Evolutionary conservation across 2,888 invertebrate species (phyloP).

Genomic region (Meiosimyza platycephala): DNA sequence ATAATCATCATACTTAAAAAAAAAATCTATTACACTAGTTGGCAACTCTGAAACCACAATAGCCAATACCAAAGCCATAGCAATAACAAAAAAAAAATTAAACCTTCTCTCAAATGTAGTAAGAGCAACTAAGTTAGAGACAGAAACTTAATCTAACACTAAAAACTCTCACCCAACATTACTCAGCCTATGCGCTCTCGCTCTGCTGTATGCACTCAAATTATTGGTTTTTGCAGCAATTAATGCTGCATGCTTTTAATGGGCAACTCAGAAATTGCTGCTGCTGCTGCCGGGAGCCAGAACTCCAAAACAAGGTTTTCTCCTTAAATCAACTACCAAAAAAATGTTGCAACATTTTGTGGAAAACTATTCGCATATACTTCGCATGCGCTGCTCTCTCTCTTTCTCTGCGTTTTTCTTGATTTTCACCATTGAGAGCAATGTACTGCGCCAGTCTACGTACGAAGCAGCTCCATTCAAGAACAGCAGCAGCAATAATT

Average conservation of each 20-base stretch:
- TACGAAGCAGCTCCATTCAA: constrained; percentile 28
- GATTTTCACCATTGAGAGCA: not conserved
- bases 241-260: too few species aligned
- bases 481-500: constrained; percentile 12
- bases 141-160: not conserved
- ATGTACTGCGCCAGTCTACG: not conserved
- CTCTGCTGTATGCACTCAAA: not conserved
- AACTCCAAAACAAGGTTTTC: too few species aligned
- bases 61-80: not conserved
- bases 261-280: too few species aligned
- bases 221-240: too few species aligned
- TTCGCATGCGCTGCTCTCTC: not conserved
- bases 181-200: too few species aligned
- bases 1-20: too few species aligned
- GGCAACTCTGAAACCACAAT: constrained; percentile 5
- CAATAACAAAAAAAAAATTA: constrained; percentile 3
- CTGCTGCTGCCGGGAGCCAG: too few species aligned
- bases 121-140: constrained; percentile 3
- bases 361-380: too few species aligned
- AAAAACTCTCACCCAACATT: not conserved
- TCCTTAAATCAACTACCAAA: too few species aligned
- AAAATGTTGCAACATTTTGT: too few species aligned
- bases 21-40: too few species aligned
- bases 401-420: constrained; percentile 1
- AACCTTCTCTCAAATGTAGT: not conserved